Percentiles rank a stretch among this genome's conserved stretches.
Evolutionary conservation across 2,113 vertebrate genomes (phyloP).

Genomic region (Perognathus longimembris): DNA sequence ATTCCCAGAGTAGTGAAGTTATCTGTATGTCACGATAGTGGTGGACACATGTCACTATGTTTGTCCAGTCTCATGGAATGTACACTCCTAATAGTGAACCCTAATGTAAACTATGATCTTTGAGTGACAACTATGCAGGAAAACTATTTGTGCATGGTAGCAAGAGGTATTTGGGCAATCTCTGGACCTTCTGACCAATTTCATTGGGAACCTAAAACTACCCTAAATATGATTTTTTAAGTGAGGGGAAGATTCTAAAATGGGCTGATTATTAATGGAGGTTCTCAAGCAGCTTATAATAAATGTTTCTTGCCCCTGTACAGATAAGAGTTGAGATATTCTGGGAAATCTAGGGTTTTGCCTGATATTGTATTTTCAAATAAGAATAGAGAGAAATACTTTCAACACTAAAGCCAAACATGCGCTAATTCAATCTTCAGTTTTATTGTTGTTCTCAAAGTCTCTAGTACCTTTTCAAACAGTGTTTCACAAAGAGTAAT

Average conservation of each 20-base stretch:
- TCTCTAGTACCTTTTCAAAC: conserved; percentile 35
- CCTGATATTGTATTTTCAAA: conserved; percentile 36
- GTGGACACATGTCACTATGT: background rate
- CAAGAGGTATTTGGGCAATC: background rate
- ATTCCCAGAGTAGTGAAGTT: background rate
- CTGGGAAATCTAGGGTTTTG: conserved; percentile 32
- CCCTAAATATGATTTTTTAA: background rate
- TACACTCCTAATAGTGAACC: background rate
- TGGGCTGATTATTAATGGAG: conserved; percentile 21
- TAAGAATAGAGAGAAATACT: conserved; percentile 48
- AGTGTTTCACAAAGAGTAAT: conserved; percentile 19
- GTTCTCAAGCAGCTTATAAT: conserved; percentile 26
- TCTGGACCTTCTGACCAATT: background rate
- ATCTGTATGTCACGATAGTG: background rate
- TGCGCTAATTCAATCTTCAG: conserved; percentile 41
- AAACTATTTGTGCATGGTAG: background rate
- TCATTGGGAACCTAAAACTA: background rate
- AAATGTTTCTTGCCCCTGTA: conserved; percentile 41
- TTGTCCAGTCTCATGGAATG: background rate
- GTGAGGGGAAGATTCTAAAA: background rate
- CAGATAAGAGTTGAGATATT: conserved; percentile 53
- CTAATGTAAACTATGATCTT: too few relatives aligned
- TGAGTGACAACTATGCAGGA: background rate
- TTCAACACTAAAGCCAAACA: conserved; percentile 45
- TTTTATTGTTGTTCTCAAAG: conserved; percentile 47